Conservation (phyloP, 2,888 invertebrate species). For the Hypercompe scribonia region DNA sequence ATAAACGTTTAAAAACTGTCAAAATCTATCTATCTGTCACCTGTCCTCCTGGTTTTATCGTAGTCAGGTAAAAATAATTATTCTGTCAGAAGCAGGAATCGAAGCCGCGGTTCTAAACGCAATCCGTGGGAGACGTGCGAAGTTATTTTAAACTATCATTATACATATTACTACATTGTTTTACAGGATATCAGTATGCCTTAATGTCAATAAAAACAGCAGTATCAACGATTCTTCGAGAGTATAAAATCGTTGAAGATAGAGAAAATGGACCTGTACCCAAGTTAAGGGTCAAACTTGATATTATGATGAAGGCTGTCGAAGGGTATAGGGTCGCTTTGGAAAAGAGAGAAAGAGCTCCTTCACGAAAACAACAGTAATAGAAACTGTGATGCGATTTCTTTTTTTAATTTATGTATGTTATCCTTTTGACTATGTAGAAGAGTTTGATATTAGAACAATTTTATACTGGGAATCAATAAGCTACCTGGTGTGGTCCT, state of each 20-base stretch:
- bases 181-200: slow-evolving; percentile 78
- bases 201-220: slow-evolving; percentile 78
- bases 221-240: slow-evolving; percentile 63
- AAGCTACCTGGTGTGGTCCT: no score
- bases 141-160: no score
- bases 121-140: no score
- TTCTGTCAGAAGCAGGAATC: no score
- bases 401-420: neutral
- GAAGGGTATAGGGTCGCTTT: slow-evolving; percentile 71
- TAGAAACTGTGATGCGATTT: no score
- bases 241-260: slow-evolving; percentile 65
- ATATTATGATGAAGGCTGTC: slow-evolving; percentile 79
- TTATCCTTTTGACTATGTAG: neutral
- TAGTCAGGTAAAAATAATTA: no score
- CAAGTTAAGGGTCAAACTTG: slow-evolving; percentile 72
- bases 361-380: neutral
- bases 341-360: slow-evolving; percentile 54
- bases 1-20: no score
- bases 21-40: no score
- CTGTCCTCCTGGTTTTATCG: no score
- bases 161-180: no score
- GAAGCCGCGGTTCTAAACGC: no score
- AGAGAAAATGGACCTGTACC: slow-evolving; percentile 62
- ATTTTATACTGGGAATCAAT: no score
- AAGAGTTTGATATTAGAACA: neutral